phyloP scores from a whole-genome alignment of 2,888 invertebrate species.

The Oscheius sp. region DNA sequence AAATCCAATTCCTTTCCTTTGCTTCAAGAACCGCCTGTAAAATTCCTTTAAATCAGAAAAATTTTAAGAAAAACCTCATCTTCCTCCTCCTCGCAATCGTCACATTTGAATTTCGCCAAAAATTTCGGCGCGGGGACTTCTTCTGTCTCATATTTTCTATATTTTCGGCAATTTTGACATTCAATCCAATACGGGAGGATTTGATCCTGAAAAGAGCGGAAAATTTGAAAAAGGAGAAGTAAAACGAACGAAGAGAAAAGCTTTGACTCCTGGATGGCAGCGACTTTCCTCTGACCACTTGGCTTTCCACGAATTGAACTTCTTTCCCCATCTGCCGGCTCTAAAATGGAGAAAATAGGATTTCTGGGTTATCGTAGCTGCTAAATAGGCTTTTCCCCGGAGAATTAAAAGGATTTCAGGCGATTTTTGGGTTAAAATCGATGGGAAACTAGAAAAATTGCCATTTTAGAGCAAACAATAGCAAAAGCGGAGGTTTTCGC shows the following conservation, averaged over 20 bases:
- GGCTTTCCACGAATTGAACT: slow-evolving; percentile 35
- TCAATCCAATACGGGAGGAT: slow-evolving; percentile 64
- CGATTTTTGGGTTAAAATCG: no score
- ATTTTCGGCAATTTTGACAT: slow-evolving; percentile 53
- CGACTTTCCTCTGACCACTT: slow-evolving; percentile 38
- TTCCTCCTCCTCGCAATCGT: slow-evolving; percentile 42
- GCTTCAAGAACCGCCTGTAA: slow-evolving; percentile 31
- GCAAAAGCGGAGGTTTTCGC: no score
- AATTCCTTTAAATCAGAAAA: background rate
- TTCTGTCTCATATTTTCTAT: slow-evolving; percentile 41
- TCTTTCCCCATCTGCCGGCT: slow-evolving; percentile 8
- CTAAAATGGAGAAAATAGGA: background rate
- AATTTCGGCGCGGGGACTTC: slow-evolving; percentile 10
- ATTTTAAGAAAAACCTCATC: slow-evolving; percentile 19
- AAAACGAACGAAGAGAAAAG: slow-evolving; percentile 30
- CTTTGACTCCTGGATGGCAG: slow-evolving; percentile 36
- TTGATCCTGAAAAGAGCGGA: slow-evolving; percentile 44
- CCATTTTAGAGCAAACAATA: no score
- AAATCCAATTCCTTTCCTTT: slow-evolving; percentile 28
- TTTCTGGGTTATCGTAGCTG: no score
- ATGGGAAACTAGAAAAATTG: no score
- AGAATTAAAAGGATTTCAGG: no score
- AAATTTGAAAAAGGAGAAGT: background rate
- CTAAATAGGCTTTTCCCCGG: no score
- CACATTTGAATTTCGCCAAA: slow-evolving; percentile 43